These are phyloP conservation scores for Thalassarche chlororhynchos DNA, from an alignment of 2,113 vertebrate species.

Conservation along the genomic window DNA sequence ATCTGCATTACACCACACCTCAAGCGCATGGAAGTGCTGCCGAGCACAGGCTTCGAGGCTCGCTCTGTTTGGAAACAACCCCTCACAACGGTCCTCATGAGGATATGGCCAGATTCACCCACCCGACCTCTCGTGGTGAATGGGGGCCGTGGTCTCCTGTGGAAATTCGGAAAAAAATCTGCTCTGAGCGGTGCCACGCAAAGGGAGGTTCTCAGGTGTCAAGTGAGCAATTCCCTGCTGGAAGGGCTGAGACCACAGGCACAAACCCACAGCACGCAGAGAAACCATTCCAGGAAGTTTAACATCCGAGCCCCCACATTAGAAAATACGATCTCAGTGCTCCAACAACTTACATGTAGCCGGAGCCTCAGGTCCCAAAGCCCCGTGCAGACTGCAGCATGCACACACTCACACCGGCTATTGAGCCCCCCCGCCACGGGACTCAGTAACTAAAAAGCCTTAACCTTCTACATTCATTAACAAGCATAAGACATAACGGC, in stretches of 20 bases:
- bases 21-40: not conserved
- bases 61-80: not conserved
- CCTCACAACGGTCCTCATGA: not conserved
- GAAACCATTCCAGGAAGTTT: constrained; percentile 19
- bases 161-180: not conserved
- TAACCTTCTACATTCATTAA: constrained; percentile 8
- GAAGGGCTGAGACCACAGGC: constrained; percentile 8
- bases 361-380: not conserved
- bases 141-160: not conserved
- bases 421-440: not conserved
- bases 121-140: not conserved
- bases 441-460: not conserved
- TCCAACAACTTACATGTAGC: not conserved
- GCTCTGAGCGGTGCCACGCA: not conserved
- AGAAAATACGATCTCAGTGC: not conserved
- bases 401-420: not conserved
- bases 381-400: not conserved
- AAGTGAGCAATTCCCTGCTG: not conserved
- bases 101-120: not conserved
- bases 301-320: not conserved
- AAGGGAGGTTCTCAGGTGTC: constrained; percentile 32
- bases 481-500: not conserved
- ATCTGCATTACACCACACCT: not conserved
- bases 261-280: constrained; percentile 38
- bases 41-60: not conserved